A percentile compares a stretch with the other conserved stretches of the same genome.
Conservation (phyloP, 2,113 vertebrate species). For the Microcebus lehilahytsara region DNA sequence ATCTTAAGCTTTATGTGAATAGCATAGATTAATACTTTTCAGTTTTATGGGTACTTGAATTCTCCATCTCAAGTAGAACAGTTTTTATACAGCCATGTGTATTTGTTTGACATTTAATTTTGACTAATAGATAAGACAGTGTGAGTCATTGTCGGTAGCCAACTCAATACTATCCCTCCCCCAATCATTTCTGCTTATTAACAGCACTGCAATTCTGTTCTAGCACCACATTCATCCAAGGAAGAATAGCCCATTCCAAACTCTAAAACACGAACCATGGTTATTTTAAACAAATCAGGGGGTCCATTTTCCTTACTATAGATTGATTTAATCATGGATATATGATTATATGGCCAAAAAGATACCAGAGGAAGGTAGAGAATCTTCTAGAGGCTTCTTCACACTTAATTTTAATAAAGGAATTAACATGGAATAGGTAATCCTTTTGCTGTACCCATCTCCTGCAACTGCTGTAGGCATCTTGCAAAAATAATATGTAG, state of each 20-base stretch:
- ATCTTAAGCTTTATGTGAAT: background rate
- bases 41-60: background rate
- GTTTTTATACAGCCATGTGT: background rate
- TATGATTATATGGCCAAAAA: background rate
- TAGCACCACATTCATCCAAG: background rate
- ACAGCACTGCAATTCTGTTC: background rate
- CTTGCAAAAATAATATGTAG: background rate
- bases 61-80: background rate
- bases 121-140: background rate
- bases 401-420: background rate
- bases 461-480: background rate
- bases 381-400: background rate
- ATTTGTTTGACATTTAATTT: conserved; percentile 6
- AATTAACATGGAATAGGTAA: background rate
- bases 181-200: background rate
- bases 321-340: background rate
- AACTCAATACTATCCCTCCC: background rate
- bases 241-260: background rate
- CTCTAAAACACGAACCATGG: background rate
- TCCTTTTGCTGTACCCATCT: background rate
- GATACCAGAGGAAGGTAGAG: background rate
- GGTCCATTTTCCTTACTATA: background rate
- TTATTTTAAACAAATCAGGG: background rate
- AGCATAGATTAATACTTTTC: background rate
- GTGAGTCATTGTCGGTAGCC: background rate